Base-by-base conservation (phyloP, 1,140 invertebrate species). In the Listronotus bonariensis region DNA sequence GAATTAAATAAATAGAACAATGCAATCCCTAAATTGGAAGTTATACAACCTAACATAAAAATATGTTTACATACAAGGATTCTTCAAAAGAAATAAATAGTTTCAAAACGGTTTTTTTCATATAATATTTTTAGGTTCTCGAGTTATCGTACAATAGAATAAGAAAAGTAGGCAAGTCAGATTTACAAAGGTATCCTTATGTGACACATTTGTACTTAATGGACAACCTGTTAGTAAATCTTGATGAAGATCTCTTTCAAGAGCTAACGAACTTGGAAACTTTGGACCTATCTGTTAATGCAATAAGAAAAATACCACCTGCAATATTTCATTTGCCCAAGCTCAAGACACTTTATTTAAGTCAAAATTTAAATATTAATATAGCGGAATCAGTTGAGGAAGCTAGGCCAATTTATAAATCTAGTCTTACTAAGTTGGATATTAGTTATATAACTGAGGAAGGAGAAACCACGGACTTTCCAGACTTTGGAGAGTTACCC, bases 71-170 rank as follows among this genome's bases (percentile, higher is more conserved):
- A 1, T 26, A 26, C 20, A 26, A 26, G 20, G 20, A 5, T 26
- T 26, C 5, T 26, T 26, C 20, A 26, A 26, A 26, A 26, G 20
- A 1, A 26, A 26, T 26, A 26, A n/a, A n/a, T n/a, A n/a, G n/a
- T n/a, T n/a, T n/a, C n/a, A n/a, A n/a, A n/a, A n/a, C n/a, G 5
- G 20, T 14, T 46, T 48, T 10, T 6, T 52, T 4, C 17, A 56
- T 20, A 18, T 42, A 17, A 10, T 41, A 42, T 51, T 81, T 81
- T 34, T 79, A 87, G 86, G 82, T 86, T 59, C 76, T 87, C n/a
- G 85, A 87, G 71, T 81, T 86, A 77, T 83, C 84, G 36, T 81
- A 80, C 65, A 87, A 87, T 76, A 82, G 84, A 75, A 82, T 87
- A 60, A 80, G 81, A 73, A 84, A 85, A 73, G 65, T 87, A 34